Evolutionary conservation across 2,113 vertebrate species (phyloP), one percentile per base, ranked within the genome.

Genomic region (Petroica traversi): DNA sequence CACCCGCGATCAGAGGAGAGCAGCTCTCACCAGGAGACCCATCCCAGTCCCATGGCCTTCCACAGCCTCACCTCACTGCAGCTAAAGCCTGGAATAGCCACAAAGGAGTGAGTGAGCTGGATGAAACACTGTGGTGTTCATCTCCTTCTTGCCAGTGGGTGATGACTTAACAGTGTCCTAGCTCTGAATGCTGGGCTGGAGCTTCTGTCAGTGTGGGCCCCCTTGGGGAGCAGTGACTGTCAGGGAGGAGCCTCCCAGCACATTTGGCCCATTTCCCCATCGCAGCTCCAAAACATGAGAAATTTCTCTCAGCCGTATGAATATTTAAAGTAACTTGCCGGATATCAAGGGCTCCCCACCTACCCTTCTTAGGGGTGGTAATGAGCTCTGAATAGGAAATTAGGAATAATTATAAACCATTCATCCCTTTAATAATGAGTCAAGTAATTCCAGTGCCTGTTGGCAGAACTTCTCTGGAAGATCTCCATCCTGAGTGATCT

Each of bases 331-430:
- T 24, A 18, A 84, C 83, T 77, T 34, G n/a, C 79, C 29, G 61
- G 89, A 73, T 86, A 45, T 77, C 73, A 81, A 66, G 51, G 31
- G 49, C 64, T 93, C 61, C 84, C 48, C 59, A 20, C 63, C 87
- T 80, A 5, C 38, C 52, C 23, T 85, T 74, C 63, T 11, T 16
- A 72, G 31, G 79, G 76, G 68, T n/a, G 62, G 62, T 91, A 89
- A 94, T 94, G 90, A 83, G 78, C 71, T 92, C n/a, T n/a, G 81
- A 95, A 95, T 95, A 58, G 76, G 81, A 86, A 96, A 94, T 95
- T 61, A 93, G 67, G 78, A 74, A 69, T 73, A 84, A 95, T 92
- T 90, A 64, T 36, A 33, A 86, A 51, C 87, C n/a, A 52, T 73
- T 89, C 89, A 89, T 90, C 48, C 74, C 43, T 69, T 91, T 83